Conservation (phyloP, 2,113 vertebrate genomes). For the Cavia porcellus region DNA sequence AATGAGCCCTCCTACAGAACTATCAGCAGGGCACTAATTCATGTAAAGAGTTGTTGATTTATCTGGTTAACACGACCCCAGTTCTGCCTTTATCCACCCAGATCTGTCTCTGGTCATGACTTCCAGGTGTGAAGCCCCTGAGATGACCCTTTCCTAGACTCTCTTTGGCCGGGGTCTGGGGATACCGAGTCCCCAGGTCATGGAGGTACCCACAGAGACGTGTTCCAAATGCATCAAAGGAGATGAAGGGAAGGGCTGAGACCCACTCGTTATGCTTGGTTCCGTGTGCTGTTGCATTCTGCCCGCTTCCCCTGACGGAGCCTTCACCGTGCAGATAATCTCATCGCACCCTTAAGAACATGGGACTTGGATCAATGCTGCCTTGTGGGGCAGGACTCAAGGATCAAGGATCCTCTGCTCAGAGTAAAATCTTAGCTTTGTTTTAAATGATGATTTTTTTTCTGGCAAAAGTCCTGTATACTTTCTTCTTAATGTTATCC, state of each 20-base stretch:
- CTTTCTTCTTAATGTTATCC: conserved; percentile 60
- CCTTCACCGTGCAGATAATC: conserved; percentile 63
- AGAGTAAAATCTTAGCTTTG: conserved; percentile 60
- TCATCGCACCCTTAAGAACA: conserved; percentile 26
- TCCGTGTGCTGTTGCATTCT: background rate
- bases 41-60: background rate
- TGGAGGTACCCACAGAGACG: background rate
- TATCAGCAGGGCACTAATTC: background rate
- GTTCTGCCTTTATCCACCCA: background rate
- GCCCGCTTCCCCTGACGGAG: conserved; percentile 24
- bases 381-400: background rate
- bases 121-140: background rate
- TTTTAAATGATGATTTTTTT: conserved; percentile 50
- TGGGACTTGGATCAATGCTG: background rate
- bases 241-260: background rate
- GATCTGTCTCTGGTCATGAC: background rate
- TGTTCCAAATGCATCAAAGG: background rate
- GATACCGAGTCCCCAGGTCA: background rate
- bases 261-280: background rate
- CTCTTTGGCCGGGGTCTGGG: background rate
- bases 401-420: background rate
- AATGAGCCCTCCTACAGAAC: background rate
- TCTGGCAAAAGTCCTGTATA: conserved; percentile 56
- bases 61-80: background rate
- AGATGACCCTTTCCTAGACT: background rate